Evolutionary conservation across 64 coral and sea anemone genomes (phyloP), one percentile per base, ranked within the genome.

Genomic region (Catalaphyllia jardinei): DNA sequence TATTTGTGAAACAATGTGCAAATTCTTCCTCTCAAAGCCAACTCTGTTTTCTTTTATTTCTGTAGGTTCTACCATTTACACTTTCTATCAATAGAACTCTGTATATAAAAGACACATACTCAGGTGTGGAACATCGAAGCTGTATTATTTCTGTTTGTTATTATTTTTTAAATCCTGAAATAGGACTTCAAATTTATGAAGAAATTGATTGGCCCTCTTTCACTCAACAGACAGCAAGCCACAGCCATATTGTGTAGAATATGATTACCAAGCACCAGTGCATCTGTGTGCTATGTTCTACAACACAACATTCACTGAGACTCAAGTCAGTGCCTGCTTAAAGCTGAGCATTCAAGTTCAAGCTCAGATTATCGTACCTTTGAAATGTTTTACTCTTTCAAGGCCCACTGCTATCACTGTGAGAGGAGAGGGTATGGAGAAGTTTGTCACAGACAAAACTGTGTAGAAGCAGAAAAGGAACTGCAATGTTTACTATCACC

Each of bases 321-420:
- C 14, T 29, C 79, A 81, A 25, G 79, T 81, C 57, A 81, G 79
- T 59, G 57, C 55, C 16, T 81, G 79, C 28, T 31, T 81, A 15
- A 81, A 81, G 79, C 59, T 81, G 54, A 81, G 57, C 27, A 51
- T 81, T 57, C 15, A 31, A 0, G 79, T 81, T 13, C 51, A 81
- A 31, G 30, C 79, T 62, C 13, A 60, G 62, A 62, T 81, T 27
- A 33, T 81, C 18, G 8, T 81, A 30, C 79, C 79, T 15, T 17
- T 81, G 57, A 81, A 62, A n/a, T 81, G 79, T 81, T 81, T 81
- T 31, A 62, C 54, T 62, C 27, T 81, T 31, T 31, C 13, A 62
- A 60, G 79, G 28, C 79, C 79, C 4, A 17, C 59, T 29, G 55
- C 54, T 30, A 18, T 62, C 13, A 29, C 14, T n/a, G 49, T 54